These are phyloP conservation scores for Eurois occulta DNA, from an alignment of 2,888 invertebrate genomes.

Conservation along the genomic window DNA sequence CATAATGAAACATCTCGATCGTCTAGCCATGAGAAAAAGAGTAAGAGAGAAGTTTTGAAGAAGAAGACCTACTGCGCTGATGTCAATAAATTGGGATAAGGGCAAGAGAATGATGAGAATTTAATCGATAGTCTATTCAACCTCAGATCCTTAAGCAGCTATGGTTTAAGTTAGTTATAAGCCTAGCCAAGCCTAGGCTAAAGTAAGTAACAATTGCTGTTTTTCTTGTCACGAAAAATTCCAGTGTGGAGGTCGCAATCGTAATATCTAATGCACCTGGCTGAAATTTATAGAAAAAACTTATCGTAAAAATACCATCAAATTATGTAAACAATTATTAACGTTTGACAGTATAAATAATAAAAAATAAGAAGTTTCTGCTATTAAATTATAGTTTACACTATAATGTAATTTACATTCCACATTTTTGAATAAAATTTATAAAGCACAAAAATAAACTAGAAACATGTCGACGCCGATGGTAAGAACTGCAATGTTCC, in stretches of 20 bases:
- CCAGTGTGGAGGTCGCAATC: not conserved
- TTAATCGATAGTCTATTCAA: too few species aligned
- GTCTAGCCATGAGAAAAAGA: too few species aligned
- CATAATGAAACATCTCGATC: too few species aligned
- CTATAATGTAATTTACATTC: conserved; percentile 32
- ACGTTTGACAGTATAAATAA: conserved; percentile 7
- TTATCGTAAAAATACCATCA: not conserved
- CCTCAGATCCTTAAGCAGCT: not conserved
- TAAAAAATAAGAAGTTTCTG: conserved; percentile 18
- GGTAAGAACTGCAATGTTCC: conserved; percentile 83
- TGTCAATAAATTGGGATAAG: too few species aligned
- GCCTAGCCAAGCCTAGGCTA: not conserved
- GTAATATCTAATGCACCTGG: conserved; percentile 4
- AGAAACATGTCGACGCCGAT: conserved; percentile 75
- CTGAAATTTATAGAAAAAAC: conserved; percentile 9
- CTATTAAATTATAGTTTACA: conserved; percentile 24
- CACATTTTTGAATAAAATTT: conserved; percentile 48
- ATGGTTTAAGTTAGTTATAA: not conserved
- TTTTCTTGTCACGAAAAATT: not conserved
- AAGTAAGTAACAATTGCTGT: not conserved
- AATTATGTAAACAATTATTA: conserved; percentile 22
- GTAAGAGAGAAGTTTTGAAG: too few species aligned
- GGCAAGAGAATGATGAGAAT: too few species aligned
- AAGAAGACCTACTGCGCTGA: too few species aligned
- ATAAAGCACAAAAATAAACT: conserved; percentile 51